phyloP scores from a whole-genome alignment of 2,888 invertebrate species.

The Baccha elongata region DNA sequence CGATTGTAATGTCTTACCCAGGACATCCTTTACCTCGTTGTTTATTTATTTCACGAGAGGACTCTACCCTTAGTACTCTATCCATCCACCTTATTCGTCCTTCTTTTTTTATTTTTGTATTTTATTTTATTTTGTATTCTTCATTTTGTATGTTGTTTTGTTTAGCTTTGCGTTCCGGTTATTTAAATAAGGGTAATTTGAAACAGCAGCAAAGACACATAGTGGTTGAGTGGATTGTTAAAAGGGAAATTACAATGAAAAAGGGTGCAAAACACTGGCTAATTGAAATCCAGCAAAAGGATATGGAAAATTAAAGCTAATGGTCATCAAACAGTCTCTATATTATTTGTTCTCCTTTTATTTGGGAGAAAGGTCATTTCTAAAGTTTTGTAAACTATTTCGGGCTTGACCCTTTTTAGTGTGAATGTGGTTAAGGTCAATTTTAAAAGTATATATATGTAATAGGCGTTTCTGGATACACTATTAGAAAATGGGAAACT shows the following conservation, averaged over 20 bases:
- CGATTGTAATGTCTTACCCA: slow-evolving; percentile 61
- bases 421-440: slow-evolving; percentile 19
- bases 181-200: slow-evolving; percentile 68
- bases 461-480: not conserved
- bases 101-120: not conserved
- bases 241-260: slow-evolving; percentile 59
- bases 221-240: slow-evolving; percentile 54
- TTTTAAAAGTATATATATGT: slow-evolving; percentile 6
- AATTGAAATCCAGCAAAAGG: slow-evolving; percentile 64
- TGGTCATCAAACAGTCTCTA: slow-evolving; percentile 53
- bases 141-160: slow-evolving; percentile 21
- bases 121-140: not conserved
- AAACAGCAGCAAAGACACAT: slow-evolving; percentile 45
- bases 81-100: not conserved
- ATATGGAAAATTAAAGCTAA: slow-evolving; percentile 59
- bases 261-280: slow-evolving; percentile 56
- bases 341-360: not conserved
- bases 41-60: slow-evolving; percentile 61
- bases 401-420: slow-evolving; percentile 43
- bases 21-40: slow-evolving; percentile 66
- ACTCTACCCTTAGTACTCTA: slow-evolving; percentile 20
- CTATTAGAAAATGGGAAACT: slow-evolving; percentile 4
- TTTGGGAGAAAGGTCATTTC: slow-evolving; percentile 32
- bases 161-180: slow-evolving; percentile 56
- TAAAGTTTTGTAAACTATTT: slow-evolving; percentile 52